Base-by-base conservation (phyloP, 2,888 invertebrate genomes). In the Acronicta alni region DNA sequence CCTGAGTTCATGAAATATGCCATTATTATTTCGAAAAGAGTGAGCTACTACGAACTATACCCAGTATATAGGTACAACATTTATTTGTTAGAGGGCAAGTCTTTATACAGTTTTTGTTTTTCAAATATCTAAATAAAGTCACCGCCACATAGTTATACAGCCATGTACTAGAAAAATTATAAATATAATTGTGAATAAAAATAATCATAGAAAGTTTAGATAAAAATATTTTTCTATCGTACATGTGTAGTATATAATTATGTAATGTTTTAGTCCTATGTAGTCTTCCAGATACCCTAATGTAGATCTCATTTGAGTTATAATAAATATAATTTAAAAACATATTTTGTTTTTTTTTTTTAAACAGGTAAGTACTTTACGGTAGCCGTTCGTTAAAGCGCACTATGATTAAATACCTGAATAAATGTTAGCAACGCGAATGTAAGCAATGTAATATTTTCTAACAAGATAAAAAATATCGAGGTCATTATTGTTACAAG, bases 261-360 rank as follows among this genome's bases (percentile, higher is more conserved):
- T 53, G 47, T 69, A 62, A 69, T 66, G 48, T 61, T 68, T 71
- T 76, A 74, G 70, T 75, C 74, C 70, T 77, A 68, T 77, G 86
- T 89, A 88, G 90, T 89, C 89, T 89, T 89, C 89, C 89, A 89
- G 82, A 80, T 83, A 84, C 81, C 83, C 81, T 88, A 88, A 82
- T 79, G 79, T 86, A 87, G 90, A 90, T 89, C 90, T 89, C 90
- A 89, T 83, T 80, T 80, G 81, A 75, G 75, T 75, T 72, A 76
- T 48, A 76, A 77, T 75, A 77, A 77, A 77, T 67, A 67, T 67
- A 72, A 65, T 77, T 75, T 75, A 72, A 63, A 57, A 23, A 41
- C 30, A 39, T 47, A 30, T 23, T 14, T 47, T 66, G 52, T 45
- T 39, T 56, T 55, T 55, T 26, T n/a, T n/a, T n/a, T n/a, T n/a